phyloP scores from a whole-genome alignment of 2,797 vertebrate species.

The Decapterus maruadsi region DNA sequence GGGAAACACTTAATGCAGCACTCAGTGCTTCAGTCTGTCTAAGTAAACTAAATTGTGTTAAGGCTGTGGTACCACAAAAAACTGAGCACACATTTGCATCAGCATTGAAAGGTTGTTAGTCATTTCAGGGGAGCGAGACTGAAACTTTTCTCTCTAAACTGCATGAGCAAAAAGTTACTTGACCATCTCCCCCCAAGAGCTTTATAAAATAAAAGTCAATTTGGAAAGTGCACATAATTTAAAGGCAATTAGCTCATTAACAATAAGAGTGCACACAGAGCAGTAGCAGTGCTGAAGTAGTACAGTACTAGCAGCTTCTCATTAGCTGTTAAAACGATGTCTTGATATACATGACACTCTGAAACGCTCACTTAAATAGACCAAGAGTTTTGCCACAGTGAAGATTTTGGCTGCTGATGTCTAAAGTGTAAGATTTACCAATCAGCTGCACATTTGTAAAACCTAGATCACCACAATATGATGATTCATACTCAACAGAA shows the following conservation, averaged over 20 bases:
- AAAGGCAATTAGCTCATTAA: not conserved
- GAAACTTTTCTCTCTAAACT: not conserved
- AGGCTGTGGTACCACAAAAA: slow-evolving; percentile 7
- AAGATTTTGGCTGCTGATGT: not conserved
- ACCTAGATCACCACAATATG: too few species aligned
- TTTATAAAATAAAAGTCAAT: slow-evolving; percentile 16
- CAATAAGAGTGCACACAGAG: not conserved
- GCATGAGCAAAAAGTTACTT: not conserved
- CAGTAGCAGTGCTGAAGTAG: not conserved
- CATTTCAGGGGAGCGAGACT: not conserved
- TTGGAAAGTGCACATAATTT: slow-evolving; percentile 4
- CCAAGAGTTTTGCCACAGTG: not conserved
- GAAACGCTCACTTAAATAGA: not conserved
- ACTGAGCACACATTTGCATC: slow-evolving; percentile 7
- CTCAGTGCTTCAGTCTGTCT: slow-evolving; percentile 1
- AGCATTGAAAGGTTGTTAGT: slow-evolving; percentile 24
- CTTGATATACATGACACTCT: not conserved
- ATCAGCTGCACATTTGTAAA: not conserved
- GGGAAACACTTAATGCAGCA: slow-evolving; percentile 3
- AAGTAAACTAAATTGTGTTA: slow-evolving; percentile 1
- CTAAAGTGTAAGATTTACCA: not conserved
- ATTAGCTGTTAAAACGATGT: slow-evolving; percentile 15
- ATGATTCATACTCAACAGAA: too few species aligned
- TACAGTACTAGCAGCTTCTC: not conserved
- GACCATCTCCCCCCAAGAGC: not conserved